phyloP scores from a whole-genome alignment of 2,113 vertebrate genomes.

The Pogona vitticeps region DNA sequence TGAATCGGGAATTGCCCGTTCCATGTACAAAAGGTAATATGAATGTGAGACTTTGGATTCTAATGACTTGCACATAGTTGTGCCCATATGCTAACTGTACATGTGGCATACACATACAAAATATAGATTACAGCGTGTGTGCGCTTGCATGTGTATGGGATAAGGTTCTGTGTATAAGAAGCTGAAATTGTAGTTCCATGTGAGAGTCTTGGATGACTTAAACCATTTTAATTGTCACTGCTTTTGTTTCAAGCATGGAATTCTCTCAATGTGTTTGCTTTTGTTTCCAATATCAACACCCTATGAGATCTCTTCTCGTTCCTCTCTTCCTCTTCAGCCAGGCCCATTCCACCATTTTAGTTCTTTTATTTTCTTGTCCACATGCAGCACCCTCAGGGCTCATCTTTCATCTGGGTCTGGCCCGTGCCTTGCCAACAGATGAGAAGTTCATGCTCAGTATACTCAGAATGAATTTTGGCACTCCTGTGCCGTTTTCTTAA shows the following conservation, averaged over 20 bases:
- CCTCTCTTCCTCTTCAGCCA: conserved; percentile 43
- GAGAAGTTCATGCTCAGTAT: conserved; percentile 17
- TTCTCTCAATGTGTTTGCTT: conserved; percentile 56
- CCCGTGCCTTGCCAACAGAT: conserved; percentile 12
- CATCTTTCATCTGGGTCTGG: conserved; percentile 37
- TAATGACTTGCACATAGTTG: conserved; percentile 64
- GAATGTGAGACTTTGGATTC: conserved; percentile 68
- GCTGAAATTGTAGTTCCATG: conserved; percentile 56
- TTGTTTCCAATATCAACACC: conserved; percentile 37
- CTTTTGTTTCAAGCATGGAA: conserved; percentile 26
- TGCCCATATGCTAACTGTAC: conserved; percentile 33
- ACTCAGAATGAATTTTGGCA: conserved; percentile 34
- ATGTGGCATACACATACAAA: conserved; percentile 47
- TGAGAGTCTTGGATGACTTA: conserved; percentile 42
- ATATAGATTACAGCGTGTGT: conserved; percentile 45
- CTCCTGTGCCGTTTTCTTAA: background rate
- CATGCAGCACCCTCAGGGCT: conserved; percentile 21
- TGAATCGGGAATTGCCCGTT: conserved; percentile 77
- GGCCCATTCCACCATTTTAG: conserved; percentile 44
- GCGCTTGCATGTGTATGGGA: conserved; percentile 69
- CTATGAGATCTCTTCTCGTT: conserved; percentile 50
- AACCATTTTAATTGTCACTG: conserved; percentile 28
- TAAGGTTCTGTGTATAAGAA: conserved; percentile 72
- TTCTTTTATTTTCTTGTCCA: conserved; percentile 33
- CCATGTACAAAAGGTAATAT: conserved; percentile 73